A percentile compares a stretch with the other conserved stretches of the same genome.
These are phyloP conservation scores for Disparrhopalites patrizii DNA, from an alignment of 2,888 invertebrate species.

Conservation along the genomic window DNA sequence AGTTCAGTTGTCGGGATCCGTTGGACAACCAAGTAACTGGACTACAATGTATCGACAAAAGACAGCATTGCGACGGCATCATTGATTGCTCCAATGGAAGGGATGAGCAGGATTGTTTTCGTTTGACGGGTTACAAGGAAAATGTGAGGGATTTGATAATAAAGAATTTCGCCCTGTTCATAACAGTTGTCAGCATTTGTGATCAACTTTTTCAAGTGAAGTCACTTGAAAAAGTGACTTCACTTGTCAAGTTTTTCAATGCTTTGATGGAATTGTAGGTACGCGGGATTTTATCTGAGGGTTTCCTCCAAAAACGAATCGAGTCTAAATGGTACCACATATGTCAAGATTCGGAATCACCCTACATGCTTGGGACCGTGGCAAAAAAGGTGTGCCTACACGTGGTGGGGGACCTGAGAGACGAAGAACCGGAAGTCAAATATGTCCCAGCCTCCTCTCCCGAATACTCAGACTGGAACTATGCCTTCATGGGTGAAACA, in stretches of 20 bases:
- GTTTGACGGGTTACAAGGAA: constrained; percentile 28
- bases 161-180: too few species aligned
- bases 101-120: constrained; percentile 69
- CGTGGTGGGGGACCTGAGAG: constrained; percentile 31
- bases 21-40: constrained; percentile 6
- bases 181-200: too few species aligned
- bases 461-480: constrained; percentile 1
- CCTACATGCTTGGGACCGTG: constrained; percentile 24
- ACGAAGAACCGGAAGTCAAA: background rate
- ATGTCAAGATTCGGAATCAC: constrained; percentile 27
- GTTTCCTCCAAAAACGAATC: constrained; percentile 39
- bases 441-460: background rate
- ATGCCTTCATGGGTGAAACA: constrained; percentile 19
- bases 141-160: too few species aligned
- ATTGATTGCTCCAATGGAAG: constrained; percentile 66
- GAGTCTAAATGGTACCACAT: constrained; percentile 38
- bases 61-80: constrained; percentile 63
- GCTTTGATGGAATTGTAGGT: too few species aligned
- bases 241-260: too few species aligned
- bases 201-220: too few species aligned
- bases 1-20: constrained; percentile 27
- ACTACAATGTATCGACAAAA: constrained; percentile 60
- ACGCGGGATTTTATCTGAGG: constrained; percentile 34
- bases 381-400: constrained; percentile 34
- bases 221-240: too few species aligned